Evolutionary conservation across 2,888 invertebrate species (phyloP), one percentile per base, ranked within the genome.

Genomic region (Pterostichus niger): DNA sequence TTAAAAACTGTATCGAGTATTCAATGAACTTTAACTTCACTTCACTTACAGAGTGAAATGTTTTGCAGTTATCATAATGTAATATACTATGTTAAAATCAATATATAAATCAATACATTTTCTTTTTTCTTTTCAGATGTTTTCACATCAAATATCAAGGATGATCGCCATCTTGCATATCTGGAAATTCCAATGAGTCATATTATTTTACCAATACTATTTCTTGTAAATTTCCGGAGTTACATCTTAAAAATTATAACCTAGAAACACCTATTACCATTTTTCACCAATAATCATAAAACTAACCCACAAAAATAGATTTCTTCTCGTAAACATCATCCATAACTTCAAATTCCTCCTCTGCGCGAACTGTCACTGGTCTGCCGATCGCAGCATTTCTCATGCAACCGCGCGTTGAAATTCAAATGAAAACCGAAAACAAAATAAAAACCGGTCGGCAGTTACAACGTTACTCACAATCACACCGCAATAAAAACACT

Each of bases 401-500:
- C 64, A 64, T 64, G 11, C 64, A 35, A 7, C n/a, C 3, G 10
- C 13, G 64, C 64, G 54, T 40, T 56, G 56, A 77, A 77, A 77
- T 77, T 77, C 77, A 77, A 77, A 77, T 75, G 75, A 52, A 68
- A 46, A 31, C 33, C 33, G 33, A 64, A 64, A 64, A 31, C 52
- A 59, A 59, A 78, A 78, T 56, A 56, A 59, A 78, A 49, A 75
- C 52, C 31, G 31, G 10, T 13, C 33, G 11, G 17, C 17, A 13
- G 68, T 79, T 44, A 78, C 33, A 61, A 31, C 64, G 49, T 79
- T 64, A 64, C 44, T 64, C 64, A 79, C 64, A 79, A 79, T 79
- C 79, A 64, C 44, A 49, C 46, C 54, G 52, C 79, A 79, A 68
- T 79, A 79, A 79, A 79, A 79, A 79, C 64, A 79, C 79, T 79